A percentile compares a stretch with the other conserved stretches of the same genome.
Conservation (phyloP, 2,113 vertebrate species). For the Dicerorhinus sumatrensis region DNA sequence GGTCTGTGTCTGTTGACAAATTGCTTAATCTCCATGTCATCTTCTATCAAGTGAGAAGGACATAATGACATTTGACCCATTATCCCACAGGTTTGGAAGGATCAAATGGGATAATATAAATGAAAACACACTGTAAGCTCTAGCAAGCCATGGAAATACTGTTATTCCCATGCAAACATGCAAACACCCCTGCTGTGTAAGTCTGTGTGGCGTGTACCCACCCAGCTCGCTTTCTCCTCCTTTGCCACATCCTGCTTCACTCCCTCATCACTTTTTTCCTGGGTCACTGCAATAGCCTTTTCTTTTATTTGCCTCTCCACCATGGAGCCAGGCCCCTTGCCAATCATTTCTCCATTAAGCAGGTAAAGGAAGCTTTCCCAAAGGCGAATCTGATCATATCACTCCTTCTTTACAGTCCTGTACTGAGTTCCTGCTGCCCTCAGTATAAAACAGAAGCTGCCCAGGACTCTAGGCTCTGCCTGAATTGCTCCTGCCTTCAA, state of each 20-base stretch:
- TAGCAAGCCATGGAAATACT: neutral
- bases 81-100: neutral
- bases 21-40: neutral
- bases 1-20: neutral
- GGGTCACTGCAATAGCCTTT: neutral
- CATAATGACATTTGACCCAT: neutral
- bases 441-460: neutral
- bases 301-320: neutral
- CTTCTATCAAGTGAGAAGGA: neutral
- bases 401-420: neutral
- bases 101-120: neutral
- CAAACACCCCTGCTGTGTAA: neutral
- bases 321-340: neutral
- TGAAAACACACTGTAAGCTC: neutral
- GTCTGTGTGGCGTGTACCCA: rapidly evolving
- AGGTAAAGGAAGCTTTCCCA: neutral
- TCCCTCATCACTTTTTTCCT: neutral
- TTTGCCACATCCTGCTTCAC: too few relatives aligned
- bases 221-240: neutral
- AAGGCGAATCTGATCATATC: neutral
- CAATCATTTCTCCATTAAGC: neutral
- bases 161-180: neutral
- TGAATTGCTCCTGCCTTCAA: neutral
- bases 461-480: neutral
- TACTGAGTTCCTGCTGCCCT: neutral